Evolutionary conservation across 2,888 invertebrate genomes (phyloP).

Genomic region (Melanostoma scalare): DNA sequence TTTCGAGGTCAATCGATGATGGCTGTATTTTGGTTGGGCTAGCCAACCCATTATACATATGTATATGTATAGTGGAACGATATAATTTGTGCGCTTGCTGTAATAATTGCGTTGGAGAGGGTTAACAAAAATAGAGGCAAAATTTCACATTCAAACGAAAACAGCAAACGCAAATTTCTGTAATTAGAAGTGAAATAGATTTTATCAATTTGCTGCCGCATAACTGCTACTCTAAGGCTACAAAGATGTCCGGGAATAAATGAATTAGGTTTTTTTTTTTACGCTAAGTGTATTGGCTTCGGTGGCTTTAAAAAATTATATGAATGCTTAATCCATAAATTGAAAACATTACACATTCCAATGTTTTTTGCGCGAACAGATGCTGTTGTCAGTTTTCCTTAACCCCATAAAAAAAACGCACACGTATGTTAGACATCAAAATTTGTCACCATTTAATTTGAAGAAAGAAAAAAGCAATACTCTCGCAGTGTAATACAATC

Average conservation of each 20-base stretch:
- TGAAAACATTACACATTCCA: too few relatives aligned
- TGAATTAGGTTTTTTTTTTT: neutral
- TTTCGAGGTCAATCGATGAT: slow-evolving; percentile 50
- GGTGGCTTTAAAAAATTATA: too few relatives aligned
- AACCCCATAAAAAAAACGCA: too few relatives aligned
- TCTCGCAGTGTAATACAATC: slow-evolving; percentile 19
- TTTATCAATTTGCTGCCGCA: slow-evolving; percentile 47
- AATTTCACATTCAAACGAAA: slow-evolving; percentile 40
- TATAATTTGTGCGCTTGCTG: slow-evolving; percentile 51
- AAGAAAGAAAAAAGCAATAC: neutral
- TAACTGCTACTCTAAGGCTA: slow-evolving; percentile 6
- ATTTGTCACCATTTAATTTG: too few relatives aligned
- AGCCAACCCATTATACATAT: neutral
- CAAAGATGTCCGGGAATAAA: slow-evolving; percentile 1
- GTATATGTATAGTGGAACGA: slow-evolving; percentile 40
- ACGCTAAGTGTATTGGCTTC: too few relatives aligned
- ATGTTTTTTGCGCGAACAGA: too few relatives aligned
- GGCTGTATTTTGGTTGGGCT: neutral
- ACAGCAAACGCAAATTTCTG: slow-evolving; percentile 45
- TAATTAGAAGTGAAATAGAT: slow-evolving; percentile 61
- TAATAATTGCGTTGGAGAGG: slow-evolving; percentile 8
- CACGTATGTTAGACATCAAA: too few relatives aligned
- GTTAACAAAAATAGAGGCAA: neutral
- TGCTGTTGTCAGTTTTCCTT: too few relatives aligned
- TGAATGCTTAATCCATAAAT: too few relatives aligned